Base-by-base conservation (phyloP, 2,888 invertebrate genomes). In the Pammene fasciana region DNA sequence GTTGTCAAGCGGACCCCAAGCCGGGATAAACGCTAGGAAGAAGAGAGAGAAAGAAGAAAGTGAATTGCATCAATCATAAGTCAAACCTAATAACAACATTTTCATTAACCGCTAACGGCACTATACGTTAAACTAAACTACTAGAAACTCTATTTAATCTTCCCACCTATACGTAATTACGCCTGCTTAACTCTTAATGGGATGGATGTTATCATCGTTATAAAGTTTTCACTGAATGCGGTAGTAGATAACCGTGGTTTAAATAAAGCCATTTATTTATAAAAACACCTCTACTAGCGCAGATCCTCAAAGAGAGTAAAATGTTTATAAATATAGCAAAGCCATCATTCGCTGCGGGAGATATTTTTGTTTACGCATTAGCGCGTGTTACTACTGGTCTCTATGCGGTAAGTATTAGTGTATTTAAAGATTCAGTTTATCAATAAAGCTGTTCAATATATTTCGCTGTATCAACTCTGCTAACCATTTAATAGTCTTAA, bases 291-390 rank as follows among this genome's bases (percentile, higher is more conserved):
- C 70, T 71, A 68, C 70, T 71, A 68, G 68, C 72, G 67, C 65
- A 70, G 72, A 72, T 74, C 72, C 68, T 66, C 34, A 72, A 74
- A 72, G 59, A 66, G 52, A 65, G 61, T 72, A 64, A 52, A 65
- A 66, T 60, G 66, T 59, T 75, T 71, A 73, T 67, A 72, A 67
- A 73, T 72, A 72, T 50, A 67, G 62, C 68, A 18, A 45, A 66
- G 67, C 26, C 1, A 4, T 66, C 68, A 67, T 68, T 67, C 75
- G 71, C 65, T 55, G 75, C 72, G 75, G 75, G 75, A 75, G 75
- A 65, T 55, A 64, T 57, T 61, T 46, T n/a, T 73, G 70, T 71
- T 72, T 70, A 72, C 64, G 48, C 45, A 59, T 60, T 67, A 56
- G 60, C 67, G 62, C 59, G 65, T 67, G 67, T 45, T 65, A 56